Evolutionary conservation across 1,140 invertebrate species (phyloP).

Genomic region (Antheraea pernyi): DNA sequence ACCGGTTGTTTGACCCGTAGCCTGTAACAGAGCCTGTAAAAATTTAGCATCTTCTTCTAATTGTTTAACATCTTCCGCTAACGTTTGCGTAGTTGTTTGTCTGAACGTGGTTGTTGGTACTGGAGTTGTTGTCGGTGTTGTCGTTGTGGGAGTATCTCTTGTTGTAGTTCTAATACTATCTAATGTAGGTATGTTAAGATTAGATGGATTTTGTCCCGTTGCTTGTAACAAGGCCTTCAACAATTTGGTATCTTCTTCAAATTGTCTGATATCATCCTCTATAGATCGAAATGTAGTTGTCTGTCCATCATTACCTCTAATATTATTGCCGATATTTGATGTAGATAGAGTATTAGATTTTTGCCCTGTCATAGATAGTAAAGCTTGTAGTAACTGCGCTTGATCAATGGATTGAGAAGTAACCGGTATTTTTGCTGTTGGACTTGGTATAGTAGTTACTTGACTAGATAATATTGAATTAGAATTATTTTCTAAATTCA

Average conservation of each 20-base stretch:
- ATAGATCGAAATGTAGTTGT: conserved; percentile 36
- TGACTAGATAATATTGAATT: conserved; percentile 16
- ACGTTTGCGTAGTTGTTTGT: conserved; percentile 45
- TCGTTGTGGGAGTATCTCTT: conserved; percentile 30
- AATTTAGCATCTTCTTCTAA: conserved; percentile 69
- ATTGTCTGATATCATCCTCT: conserved; percentile 42
- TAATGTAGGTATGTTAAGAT: conserved; percentile 29
- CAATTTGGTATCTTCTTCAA: conserved; percentile 46
- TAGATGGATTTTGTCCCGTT: conserved; percentile 38
- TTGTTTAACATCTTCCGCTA: conserved; percentile 61
- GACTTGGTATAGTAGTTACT: conserved; percentile 15
- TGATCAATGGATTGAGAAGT: conserved; percentile 27
- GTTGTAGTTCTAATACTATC: conserved; percentile 29
- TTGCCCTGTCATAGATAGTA: conserved; percentile 42
- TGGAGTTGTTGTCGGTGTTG: conserved; percentile 22
- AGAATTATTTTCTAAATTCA: conserved; percentile 25
- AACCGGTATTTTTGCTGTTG: conserved; percentile 15
- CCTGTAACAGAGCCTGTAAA: conserved; percentile 61
- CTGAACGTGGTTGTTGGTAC: conserved; percentile 21
- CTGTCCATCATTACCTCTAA: conserved; percentile 16
- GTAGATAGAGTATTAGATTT: conserved; percentile 42
- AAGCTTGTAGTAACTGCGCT: conserved; percentile 46
- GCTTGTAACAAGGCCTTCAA: conserved; percentile 50
- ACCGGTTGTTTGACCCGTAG: conserved; percentile 57
- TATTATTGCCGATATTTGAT: conserved; percentile 10